phyloP scores from a whole-genome alignment of 2,113 vertebrate species.

The cat (Felis catus) region F.catus_Fca126_mat1.0 CM031417.1:35816501-35817000 shows the following conservation, averaged over 20 bases:
- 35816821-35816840: fast-evolving
- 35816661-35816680: neutral
- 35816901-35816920: fast-evolving
- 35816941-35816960: fast-evolving
- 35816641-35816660: neutral
- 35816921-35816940: neutral
- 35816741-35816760: neutral
- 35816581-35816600: neutral
- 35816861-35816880: neutral
- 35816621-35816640: neutral
- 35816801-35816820: neutral
- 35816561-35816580: neutral
- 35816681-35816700: neutral
- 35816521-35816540: neutral
- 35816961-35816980: neutral
- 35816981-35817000: neutral
- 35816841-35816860: neutral
- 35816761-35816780: neutral
- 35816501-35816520: neutral
- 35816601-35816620: neutral
- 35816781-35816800: neutral
- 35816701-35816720: neutral
- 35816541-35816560: neutral
- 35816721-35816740: neutral
- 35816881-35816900: too few relatives aligned